Evolutionary conservation across 2,888 invertebrate genomes (phyloP), one percentile per base, ranked within the genome.

Genomic region (Neuroscelio doddi): DNA sequence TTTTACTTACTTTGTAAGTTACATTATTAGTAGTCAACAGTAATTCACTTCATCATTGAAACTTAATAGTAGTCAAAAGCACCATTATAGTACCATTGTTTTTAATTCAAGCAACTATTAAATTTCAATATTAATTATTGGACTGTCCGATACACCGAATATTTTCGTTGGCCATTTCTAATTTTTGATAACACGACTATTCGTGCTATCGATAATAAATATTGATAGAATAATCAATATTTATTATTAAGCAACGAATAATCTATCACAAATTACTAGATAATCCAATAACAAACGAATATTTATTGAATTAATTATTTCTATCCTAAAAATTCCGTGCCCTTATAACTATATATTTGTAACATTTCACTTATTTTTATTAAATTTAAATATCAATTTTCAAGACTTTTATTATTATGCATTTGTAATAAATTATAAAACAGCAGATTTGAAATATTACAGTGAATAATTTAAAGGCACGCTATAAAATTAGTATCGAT

Each of bases 1-100:
- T 39, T 39, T 39, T 39, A 39, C 39, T 39, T 39, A 39, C 39
- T 39, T 39, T 14, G 15, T 17, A 39, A 39, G 39, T 39, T 36
- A 36, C 14, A 12, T 36, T 12, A 10, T 36, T 36, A 38, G 39
- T 17, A 9, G 39, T 17, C 39, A 39, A 39, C 39, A 16, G 21
- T 39, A 21, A 39, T 17, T 39, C 39, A 39, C 39, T 39, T 39
- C 21, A n/a, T n/a, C 39, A 39, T 39, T 39, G 39, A 39, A 39
- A 17, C 16, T 39, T 21, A 39, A 39, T 39, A 39, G 39, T 17
- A 17, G n/a, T 39, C 39, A 17, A 17, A n/a, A 17, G 39, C 17
- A 3, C 1, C n/a, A 17, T 9, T 4, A 17, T 15, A 36, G 36
- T 10, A 16, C 36, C 36, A 36, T 12, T 12, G 3, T 16, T 10